phyloP scores from a whole-genome alignment of 2,797 vertebrate genomes.

The Sciurus carolinensis region DNA sequence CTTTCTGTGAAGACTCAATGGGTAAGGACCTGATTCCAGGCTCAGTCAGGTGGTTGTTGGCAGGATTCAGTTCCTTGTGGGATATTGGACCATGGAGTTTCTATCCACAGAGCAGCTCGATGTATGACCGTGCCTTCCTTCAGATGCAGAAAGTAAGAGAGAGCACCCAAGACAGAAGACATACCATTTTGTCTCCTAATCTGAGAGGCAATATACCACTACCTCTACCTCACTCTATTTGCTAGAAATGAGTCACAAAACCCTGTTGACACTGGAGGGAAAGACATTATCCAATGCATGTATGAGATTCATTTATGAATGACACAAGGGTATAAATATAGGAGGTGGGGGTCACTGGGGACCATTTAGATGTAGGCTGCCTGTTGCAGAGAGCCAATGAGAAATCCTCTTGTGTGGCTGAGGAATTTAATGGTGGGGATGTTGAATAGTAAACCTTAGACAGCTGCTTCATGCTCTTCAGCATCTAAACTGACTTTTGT shows the following conservation, averaged over 20 bases:
- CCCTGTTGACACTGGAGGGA: neutral
- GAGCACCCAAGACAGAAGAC: neutral
- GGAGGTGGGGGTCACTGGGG: rapidly evolving
- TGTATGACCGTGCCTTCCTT: neutral
- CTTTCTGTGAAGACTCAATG: neutral
- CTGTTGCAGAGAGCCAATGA: neutral
- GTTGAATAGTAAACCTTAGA: neutral
- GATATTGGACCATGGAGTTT: neutral
- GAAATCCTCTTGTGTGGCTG: neutral
- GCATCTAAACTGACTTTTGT: neutral
- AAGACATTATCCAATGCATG: neutral
- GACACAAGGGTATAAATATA: neutral
- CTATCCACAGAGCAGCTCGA: neutral
- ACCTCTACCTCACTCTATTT: neutral
- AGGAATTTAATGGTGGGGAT: neutral
- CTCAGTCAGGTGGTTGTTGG: neutral
- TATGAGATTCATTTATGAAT: neutral
- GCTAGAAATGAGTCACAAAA: neutral
- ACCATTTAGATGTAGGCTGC: neutral
- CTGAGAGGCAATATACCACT: neutral
- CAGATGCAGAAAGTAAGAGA: neutral
- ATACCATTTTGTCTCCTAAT: neutral
- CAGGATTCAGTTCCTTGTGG: neutral
- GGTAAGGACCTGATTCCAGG: neutral
- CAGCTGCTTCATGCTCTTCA: neutral